phyloP scores from a whole-genome alignment of 2,888 invertebrate genomes.

The Hipparchia sbordonii region DNA sequence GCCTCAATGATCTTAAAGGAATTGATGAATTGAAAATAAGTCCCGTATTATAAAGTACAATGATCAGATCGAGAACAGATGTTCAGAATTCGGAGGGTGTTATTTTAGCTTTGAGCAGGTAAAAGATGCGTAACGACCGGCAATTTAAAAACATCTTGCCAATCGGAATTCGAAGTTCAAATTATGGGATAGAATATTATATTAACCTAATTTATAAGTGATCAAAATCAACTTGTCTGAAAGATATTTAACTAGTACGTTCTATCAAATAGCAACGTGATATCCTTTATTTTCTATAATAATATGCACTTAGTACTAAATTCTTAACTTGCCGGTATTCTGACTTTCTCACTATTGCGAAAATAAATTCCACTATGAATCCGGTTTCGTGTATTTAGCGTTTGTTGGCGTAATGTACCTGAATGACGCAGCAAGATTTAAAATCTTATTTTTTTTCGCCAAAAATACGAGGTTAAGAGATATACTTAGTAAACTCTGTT shows the following conservation, averaged over 20 bases:
- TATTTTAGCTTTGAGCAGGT: constrained; percentile 62
- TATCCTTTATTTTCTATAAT: too few relatives aligned
- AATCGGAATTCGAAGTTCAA: constrained; percentile 16
- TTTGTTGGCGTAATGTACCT: not conserved
- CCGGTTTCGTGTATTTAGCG: not conserved
- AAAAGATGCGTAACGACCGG: constrained; percentile 47
- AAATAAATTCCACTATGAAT: not conserved
- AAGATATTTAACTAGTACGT: too few relatives aligned
- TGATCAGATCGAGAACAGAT: constrained; percentile 64
- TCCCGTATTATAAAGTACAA: constrained; percentile 57
- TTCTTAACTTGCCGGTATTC: not conserved
- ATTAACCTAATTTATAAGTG: not conserved
- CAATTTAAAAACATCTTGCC: constrained; percentile 47
- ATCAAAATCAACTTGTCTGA: not conserved
- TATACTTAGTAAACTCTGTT: not conserved
- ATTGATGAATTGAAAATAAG: constrained; percentile 51
- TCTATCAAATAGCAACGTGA: too few relatives aligned
- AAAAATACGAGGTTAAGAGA: not conserved
- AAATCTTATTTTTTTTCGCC: not conserved
- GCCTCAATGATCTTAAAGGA: constrained; percentile 43
- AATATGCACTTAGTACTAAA: too few relatives aligned
- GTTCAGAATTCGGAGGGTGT: constrained; percentile 58
- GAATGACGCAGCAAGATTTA: not conserved
- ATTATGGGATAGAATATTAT: not conserved
- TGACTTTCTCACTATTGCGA: not conserved